phyloP scores from a whole-genome alignment of 2,113 vertebrate species.

The Macquaria australasica region DNA sequence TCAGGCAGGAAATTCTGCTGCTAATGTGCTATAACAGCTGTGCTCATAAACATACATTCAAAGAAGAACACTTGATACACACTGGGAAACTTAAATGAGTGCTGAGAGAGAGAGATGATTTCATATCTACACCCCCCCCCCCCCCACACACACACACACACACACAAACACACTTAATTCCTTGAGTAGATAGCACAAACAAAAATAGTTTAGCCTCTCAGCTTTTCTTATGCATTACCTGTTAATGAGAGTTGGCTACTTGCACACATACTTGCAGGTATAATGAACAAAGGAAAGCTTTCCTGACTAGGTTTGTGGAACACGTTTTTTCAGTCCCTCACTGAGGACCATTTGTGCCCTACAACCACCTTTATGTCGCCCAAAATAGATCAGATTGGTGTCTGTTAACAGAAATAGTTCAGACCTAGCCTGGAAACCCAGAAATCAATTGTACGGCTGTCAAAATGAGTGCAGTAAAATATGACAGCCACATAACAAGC shows the following conservation, averaged over 20 bases:
- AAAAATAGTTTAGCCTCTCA: constrained; percentile 4
- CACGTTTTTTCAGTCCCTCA: constrained; percentile 29
- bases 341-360: constrained; percentile 41
- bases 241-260: neutral
- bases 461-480: constrained; percentile 35
- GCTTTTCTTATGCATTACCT: constrained; percentile 1
- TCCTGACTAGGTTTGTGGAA: constrained; percentile 49
- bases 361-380: constrained; percentile 33
- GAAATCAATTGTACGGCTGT: constrained; percentile 29
- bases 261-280: neutral
- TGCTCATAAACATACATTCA: constrained; percentile 10
- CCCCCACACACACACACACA: no score
- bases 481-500: constrained; percentile 2
- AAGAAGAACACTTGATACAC: constrained; percentile 7
- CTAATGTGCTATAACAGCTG: constrained; percentile 19
- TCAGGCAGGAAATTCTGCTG: constrained; percentile 55
- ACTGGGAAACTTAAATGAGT: constrained; percentile 1
- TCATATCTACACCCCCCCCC: no score
- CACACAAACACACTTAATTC: neutral
- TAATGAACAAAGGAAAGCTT: neutral
- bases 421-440: constrained; percentile 68
- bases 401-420: constrained; percentile 66
- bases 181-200: neutral
- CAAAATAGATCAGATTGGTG: constrained; percentile 60
- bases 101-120: neutral